phyloP scores from a whole-genome alignment of 1,140 invertebrate genomes.

The Anagrus nilaparvatae region DNA sequence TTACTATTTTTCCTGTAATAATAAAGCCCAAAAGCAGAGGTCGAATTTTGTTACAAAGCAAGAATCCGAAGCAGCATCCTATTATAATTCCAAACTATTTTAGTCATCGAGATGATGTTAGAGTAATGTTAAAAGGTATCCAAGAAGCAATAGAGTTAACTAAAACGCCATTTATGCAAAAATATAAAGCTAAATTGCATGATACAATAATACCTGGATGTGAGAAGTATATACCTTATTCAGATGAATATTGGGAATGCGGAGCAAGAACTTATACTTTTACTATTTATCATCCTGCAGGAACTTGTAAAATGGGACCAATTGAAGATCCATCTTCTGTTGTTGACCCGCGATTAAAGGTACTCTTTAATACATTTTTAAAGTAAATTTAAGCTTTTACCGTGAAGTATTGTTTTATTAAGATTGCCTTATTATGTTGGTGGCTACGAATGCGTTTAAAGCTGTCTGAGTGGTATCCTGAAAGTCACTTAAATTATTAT shows the following conservation, averaged over 20 bases:
- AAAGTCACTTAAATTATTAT: too few relatives aligned
- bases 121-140: constrained; percentile 53
- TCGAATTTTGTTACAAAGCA: constrained; percentile 52
- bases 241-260: constrained; percentile 66
- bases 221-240: constrained; percentile 48
- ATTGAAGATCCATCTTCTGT: constrained; percentile 54
- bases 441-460: too few relatives aligned
- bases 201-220: constrained; percentile 54
- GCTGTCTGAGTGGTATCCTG: too few relatives aligned
- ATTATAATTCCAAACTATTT: constrained; percentile 74
- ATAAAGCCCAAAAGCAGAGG: constrained; percentile 66
- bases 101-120: constrained; percentile 50
- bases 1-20: constrained; percentile 58
- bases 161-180: constrained; percentile 47
- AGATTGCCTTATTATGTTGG: too few relatives aligned
- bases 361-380: constrained; percentile 8
- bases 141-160: constrained; percentile 47
- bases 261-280: constrained; percentile 53
- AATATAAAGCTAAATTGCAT: constrained; percentile 48
- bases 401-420: too few relatives aligned
- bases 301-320: constrained; percentile 80
- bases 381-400: too few relatives aligned
- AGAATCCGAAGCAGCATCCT: constrained; percentile 63
- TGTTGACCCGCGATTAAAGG: constrained; percentile 55
- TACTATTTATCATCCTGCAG: constrained; percentile 67